Evolutionary conservation across 2,888 invertebrate species (phyloP).

Genomic region (Oscheius sp.): DNA sequence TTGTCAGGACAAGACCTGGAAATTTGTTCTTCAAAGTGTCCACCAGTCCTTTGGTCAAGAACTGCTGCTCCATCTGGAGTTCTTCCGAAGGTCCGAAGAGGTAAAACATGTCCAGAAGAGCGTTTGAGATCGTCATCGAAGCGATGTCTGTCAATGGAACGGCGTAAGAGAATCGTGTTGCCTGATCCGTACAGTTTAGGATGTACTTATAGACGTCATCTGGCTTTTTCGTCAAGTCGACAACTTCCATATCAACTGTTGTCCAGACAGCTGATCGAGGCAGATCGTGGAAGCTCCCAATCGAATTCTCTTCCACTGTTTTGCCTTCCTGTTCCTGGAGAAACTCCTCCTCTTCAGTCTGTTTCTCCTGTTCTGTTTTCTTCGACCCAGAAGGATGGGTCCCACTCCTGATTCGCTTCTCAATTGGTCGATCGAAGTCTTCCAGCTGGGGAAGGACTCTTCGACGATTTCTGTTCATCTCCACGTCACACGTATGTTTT

Average conservation of each 20-base stretch:
- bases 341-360: not conserved
- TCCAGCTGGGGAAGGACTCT: constrained; percentile 26
- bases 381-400: not conserved
- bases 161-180: constrained; percentile 24
- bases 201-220: constrained; percentile 20
- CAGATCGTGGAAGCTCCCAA: not conserved
- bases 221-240: constrained; percentile 23
- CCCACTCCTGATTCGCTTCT: constrained; percentile 4
- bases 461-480: not conserved
- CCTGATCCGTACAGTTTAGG: constrained; percentile 27
- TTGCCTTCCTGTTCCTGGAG: not conserved
- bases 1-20: not conserved
- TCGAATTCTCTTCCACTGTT: constrained; percentile 14
- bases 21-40: not conserved
- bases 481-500: constrained; percentile 21
- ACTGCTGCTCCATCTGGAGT: constrained; percentile 11
- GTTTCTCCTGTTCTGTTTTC: not conserved
- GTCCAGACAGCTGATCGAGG: constrained; percentile 14
- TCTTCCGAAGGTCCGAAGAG: constrained; percentile 22
- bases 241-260: constrained; percentile 26
- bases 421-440: constrained; percentile 34
- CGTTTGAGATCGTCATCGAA: not conserved
- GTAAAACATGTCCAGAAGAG: constrained; percentile 20
- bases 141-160: not conserved
- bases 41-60: not conserved